Conservation (phyloP, 2,797 vertebrate genomes). For the Leptodactylus fallax region DNA sequence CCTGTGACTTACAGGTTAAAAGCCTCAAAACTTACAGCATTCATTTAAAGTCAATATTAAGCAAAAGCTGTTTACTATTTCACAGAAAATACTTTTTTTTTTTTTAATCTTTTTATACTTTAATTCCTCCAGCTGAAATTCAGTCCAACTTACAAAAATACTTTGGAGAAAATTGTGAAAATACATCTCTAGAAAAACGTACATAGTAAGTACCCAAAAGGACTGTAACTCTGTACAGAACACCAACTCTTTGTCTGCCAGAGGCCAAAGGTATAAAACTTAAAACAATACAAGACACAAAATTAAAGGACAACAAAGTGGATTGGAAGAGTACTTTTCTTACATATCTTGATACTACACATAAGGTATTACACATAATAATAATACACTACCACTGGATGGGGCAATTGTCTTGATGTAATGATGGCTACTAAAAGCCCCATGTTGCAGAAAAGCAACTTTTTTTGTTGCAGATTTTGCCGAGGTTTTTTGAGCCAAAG, state of each 20-base stretch:
- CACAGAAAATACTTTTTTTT: constrained; percentile 68
- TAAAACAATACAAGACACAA: not conserved
- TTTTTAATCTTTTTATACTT: not conserved
- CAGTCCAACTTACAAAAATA: constrained; percentile 17
- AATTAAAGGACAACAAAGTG: not conserved
- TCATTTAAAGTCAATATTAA: constrained; percentile 7
- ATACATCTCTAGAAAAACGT: constrained; percentile 12
- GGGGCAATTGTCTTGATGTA: no score
- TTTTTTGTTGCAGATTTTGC: no score
- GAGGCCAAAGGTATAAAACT: not conserved
- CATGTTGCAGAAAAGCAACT: no score
- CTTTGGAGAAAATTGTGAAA: not conserved
- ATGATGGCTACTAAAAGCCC: no score
- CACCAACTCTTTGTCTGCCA: not conserved
- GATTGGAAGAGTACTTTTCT: not conserved
- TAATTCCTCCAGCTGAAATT: not conserved
- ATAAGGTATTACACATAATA: not conserved
- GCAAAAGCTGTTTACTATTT: constrained; percentile 75
- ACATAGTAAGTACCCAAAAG: not conserved
- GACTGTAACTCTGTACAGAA: not conserved
- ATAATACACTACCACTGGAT: not conserved
- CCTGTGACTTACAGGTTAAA: not conserved
- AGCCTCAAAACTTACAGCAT: not conserved
- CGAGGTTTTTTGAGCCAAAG: no score
- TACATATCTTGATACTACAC: not conserved